These are phyloP conservation scores for Xanthorhoe designata DNA, from an alignment of 2,888 invertebrate genomes.

Conservation along the genomic window DNA sequence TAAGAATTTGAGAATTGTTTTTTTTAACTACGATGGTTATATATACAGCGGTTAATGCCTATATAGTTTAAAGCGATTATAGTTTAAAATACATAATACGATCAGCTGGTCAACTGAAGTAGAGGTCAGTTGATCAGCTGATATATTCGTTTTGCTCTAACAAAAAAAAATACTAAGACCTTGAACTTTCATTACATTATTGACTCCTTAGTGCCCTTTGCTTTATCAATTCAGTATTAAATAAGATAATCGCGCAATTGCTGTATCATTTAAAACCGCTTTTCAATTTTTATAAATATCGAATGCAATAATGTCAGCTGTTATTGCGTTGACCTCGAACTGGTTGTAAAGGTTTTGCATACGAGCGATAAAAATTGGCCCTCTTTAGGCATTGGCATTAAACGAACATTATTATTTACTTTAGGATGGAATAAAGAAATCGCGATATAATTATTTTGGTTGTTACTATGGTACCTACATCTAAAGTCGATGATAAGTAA, in stretches of 20 bases:
- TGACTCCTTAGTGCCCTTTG: not conserved
- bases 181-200: not conserved
- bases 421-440: too few species aligned
- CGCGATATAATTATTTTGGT: too few species aligned
- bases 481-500: too few species aligned
- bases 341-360: not conserved
- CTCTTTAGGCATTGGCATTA: not conserved
- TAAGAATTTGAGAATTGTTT: too few species aligned
- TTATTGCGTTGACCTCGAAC: conserved; percentile 17
- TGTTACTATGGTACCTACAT: too few species aligned
- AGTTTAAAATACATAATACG: too few species aligned
- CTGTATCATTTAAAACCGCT: conserved; percentile 6
- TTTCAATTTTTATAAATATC: conserved; percentile 19
- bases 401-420: not conserved
- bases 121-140: not conserved
- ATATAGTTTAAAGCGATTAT: too few species aligned
- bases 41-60: too few species aligned
- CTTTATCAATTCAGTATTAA: not conserved
- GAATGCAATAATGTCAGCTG: conserved; percentile 8
- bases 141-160: too few species aligned
- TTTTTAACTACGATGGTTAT: too few species aligned
- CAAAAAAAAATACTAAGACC: too few species aligned
- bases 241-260: not conserved
- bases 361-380: conserved; percentile 1
- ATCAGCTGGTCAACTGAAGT: too few species aligned